Percentiles rank a stretch among this genome's conserved stretches.
Conservation (phyloP, 2,797 vertebrate genomes). For the Sebastes ruberrimus region DNA sequence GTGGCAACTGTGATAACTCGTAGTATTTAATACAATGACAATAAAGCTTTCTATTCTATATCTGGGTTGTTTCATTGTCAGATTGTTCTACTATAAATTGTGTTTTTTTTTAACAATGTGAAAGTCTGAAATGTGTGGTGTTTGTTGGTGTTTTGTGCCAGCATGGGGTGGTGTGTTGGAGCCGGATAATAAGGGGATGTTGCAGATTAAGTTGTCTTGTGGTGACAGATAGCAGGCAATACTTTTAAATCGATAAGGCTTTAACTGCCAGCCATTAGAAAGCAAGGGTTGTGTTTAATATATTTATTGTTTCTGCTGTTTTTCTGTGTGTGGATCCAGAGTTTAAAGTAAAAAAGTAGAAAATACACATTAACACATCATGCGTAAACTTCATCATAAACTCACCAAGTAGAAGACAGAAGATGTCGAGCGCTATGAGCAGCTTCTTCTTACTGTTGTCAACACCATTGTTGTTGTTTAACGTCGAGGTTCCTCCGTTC, state of each 20-base stretch:
- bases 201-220: constrained; percentile 33
- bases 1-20: no score
- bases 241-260: constrained; percentile 41
- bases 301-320: neutral
- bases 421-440: constrained; percentile 91
- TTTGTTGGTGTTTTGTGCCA: neutral
- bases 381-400: constrained; percentile 16
- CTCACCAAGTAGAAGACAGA: constrained; percentile 96
- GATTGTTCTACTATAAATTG: neutral
- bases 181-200: constrained; percentile 56
- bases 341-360: neutral
- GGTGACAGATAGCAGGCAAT: constrained; percentile 46
- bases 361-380: neutral
- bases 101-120: neutral
- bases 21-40: no score
- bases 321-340: neutral
- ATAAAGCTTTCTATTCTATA: no score
- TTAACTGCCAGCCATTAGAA: constrained; percentile 37
- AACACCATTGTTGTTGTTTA: constrained; percentile 90
- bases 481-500: constrained; percentile 92
- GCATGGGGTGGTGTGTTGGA: constrained; percentile 15
- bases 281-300: constrained; percentile 2
- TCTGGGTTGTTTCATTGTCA: neutral
- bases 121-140: neutral
- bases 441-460: constrained; percentile 89